A percentile compares a stretch with the other conserved stretches of the same genome.
These are phyloP conservation scores for Alexandromys fortis DNA, from an alignment of 2,113 vertebrate species.

Conservation along the genomic window DNA sequence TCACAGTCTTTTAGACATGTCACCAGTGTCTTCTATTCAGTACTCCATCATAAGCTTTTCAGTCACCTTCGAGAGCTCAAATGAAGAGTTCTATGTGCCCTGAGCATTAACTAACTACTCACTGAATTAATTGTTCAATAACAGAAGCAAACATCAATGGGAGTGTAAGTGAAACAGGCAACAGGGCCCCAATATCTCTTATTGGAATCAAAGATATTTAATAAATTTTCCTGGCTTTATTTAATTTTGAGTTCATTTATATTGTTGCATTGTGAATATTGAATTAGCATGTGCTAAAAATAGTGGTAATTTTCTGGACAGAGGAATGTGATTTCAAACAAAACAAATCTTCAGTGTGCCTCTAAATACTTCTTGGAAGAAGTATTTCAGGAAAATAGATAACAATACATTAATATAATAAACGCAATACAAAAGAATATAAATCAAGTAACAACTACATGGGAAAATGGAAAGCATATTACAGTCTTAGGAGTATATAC, in stretches of 20 bases:
- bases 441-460: background rate
- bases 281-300: background rate
- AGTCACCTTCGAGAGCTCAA: background rate
- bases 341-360: background rate
- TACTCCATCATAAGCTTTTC: background rate
- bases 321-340: conserved; percentile 3
- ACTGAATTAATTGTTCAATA: background rate
- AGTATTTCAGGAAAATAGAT: background rate
- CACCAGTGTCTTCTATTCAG: background rate
- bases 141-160: background rate
- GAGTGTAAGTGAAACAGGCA: background rate
- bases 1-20: background rate
- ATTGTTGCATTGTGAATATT: background rate
- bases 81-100: background rate
- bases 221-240: background rate
- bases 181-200: background rate
- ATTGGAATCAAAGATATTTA: background rate
- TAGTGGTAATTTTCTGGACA: background rate
- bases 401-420: background rate
- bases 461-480: background rate
- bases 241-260: conserved; percentile 26
- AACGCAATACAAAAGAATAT: background rate
- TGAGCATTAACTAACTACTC: background rate
- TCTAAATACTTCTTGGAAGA: background rate
- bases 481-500: background rate